phyloP scores from a whole-genome alignment of 2,888 invertebrate species.

The Pardosa pseudoannulata region DNA sequence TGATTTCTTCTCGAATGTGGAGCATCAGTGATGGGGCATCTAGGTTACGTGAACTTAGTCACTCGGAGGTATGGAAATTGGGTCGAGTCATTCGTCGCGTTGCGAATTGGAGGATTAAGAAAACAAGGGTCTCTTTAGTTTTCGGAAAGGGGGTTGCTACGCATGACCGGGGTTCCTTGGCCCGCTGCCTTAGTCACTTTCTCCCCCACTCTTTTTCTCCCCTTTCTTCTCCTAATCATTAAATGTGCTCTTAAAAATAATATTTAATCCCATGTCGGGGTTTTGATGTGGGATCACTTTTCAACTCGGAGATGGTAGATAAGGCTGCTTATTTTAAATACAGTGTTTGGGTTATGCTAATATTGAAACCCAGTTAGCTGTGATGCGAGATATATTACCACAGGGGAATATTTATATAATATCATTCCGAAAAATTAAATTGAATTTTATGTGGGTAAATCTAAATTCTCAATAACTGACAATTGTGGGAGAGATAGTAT shows the following conservation, averaged over 20 bases:
- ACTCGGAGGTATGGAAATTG: constrained; percentile 29
- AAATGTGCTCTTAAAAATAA: background rate
- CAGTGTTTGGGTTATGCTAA: no score
- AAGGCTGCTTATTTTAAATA: no score
- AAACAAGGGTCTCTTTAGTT: constrained; percentile 44
- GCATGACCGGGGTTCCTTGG: constrained; percentile 41
- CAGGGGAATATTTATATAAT: no score
- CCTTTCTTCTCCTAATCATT: background rate
- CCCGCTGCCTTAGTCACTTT: constrained; percentile 12
- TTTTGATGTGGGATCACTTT: background rate
- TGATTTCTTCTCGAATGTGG: constrained; percentile 42
- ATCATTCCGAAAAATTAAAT: no score
- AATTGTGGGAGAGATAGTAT: no score
- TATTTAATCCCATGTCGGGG: background rate
- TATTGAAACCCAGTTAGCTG: no score
- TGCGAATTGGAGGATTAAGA: constrained; percentile 31
- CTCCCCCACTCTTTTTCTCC: background rate
- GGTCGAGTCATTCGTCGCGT: constrained; percentile 41
- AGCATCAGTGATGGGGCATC: constrained; percentile 42
- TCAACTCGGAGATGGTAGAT: no score
- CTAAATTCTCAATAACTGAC: no score
- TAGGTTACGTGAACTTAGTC: constrained; percentile 40
- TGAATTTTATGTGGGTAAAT: no score
- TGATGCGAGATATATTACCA: no score
- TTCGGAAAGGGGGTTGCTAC: constrained; percentile 51